Evolutionary conservation across 2,888 invertebrate genomes (phyloP).

Genomic region (Coremacera marginata): DNA sequence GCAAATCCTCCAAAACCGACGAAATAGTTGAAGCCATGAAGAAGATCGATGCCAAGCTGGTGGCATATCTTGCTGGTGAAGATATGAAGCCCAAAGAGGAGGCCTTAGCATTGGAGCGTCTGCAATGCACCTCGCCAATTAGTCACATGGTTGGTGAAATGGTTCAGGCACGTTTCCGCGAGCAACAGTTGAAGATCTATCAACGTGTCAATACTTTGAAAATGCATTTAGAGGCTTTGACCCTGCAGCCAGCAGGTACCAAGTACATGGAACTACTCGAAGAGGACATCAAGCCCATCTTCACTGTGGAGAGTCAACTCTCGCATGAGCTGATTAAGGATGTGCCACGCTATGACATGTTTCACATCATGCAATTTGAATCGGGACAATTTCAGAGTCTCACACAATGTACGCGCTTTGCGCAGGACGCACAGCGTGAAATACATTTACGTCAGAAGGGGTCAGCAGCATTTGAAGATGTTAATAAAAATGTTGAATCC

Average conservation of each 20-base stretch:
- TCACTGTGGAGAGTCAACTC: constrained; percentile 63
- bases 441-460: constrained; percentile 49
- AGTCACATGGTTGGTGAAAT: constrained; percentile 15
- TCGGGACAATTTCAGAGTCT: constrained; percentile 64
- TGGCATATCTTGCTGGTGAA: constrained; percentile 59
- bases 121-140: constrained; percentile 41
- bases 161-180: constrained; percentile 35
- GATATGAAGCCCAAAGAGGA: constrained; percentile 49
- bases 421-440: constrained; percentile 58
- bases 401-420: constrained; percentile 64
- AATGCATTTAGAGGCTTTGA: constrained; percentile 61
- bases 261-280: constrained; percentile 61
- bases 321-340: constrained; percentile 59
- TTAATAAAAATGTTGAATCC: constrained; percentile 34
- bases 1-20: constrained; percentile 51
- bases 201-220: constrained; percentile 57
- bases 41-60: constrained; percentile 62
- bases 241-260: constrained; percentile 62
- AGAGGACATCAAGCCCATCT: constrained; percentile 62
- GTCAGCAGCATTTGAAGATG: constrained; percentile 19
- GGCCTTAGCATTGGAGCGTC: constrained; percentile 52
- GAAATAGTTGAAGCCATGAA: constrained; percentile 65
- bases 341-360: constrained; percentile 59
- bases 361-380: constrained; percentile 64
- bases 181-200: constrained; percentile 53